A percentile compares a stretch with the other conserved stretches of the same genome.
These are phyloP conservation scores for Fregetta grallaria DNA, from an alignment of 2,113 vertebrate species.

Conservation along the genomic window DNA sequence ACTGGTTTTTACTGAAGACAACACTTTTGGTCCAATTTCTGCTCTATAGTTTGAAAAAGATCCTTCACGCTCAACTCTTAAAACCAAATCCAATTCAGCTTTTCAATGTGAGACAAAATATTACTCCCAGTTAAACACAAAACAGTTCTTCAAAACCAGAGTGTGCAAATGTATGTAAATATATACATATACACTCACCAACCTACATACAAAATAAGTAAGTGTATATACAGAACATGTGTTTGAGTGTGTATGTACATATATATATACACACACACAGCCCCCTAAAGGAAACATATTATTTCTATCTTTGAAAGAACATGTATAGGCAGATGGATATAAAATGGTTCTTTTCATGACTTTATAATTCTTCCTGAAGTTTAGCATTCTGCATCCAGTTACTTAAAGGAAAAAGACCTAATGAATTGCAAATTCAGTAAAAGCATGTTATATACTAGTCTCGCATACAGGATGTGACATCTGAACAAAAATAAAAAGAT, in stretches of 20 bases:
- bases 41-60: neutral
- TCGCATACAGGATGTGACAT: neutral
- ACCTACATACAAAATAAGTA: neutral
- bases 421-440: neutral
- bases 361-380: neutral
- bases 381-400: neutral
- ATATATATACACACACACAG: accelerated
- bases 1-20: neutral
- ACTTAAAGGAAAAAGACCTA: neutral
- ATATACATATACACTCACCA: neutral
- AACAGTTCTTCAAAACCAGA: neutral
- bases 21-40: neutral
- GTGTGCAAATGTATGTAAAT: neutral
- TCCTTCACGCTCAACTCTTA: neutral
- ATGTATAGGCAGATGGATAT: neutral
- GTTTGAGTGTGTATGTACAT: neutral
- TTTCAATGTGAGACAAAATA: neutral
- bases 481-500: neutral
- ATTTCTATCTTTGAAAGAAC: neutral
- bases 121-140: neutral
- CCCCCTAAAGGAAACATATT: neutral
- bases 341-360: neutral
- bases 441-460: neutral
- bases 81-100: neutral
- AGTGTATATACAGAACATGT: neutral